A percentile compares a stretch with the other conserved stretches of the same genome.
These are phyloP conservation scores for Dromas ardeola DNA, from an alignment of 2,113 vertebrate genomes.

Conservation along the genomic window DNA sequence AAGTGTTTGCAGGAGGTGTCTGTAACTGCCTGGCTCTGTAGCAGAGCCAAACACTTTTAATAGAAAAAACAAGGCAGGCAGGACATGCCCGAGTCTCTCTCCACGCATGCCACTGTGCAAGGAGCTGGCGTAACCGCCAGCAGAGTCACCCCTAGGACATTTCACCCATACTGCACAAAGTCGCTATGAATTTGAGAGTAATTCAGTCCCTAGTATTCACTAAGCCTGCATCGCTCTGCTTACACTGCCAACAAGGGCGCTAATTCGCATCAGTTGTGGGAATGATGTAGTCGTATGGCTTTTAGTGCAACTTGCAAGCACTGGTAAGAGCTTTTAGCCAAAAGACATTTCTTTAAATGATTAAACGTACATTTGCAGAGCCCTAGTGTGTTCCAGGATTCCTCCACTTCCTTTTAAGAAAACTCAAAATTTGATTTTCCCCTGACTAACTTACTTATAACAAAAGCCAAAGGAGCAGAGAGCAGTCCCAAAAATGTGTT, in stretches of 20 bases:
- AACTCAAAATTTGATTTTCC: slow-evolving; percentile 46
- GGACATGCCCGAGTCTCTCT: background rate
- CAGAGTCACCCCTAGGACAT: background rate
- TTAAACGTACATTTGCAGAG: slow-evolving; percentile 61
- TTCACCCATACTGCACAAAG: background rate
- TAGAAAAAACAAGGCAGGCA: background rate
- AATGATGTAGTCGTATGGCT: background rate
- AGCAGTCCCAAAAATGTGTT: slow-evolving; percentile 61
- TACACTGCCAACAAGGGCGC: slow-evolving; percentile 3
- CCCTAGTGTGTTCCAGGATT: slow-evolving; percentile 53
- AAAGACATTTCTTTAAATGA: slow-evolving; percentile 60
- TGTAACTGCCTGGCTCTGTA: accelerated
- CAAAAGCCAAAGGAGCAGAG: slow-evolving; percentile 55
- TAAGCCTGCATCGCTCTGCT: background rate
- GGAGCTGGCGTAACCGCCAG: background rate
- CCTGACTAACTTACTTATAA: slow-evolving; percentile 46
- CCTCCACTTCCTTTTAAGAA: slow-evolving; percentile 60
- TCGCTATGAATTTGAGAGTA: background rate
- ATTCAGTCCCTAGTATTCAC: background rate
- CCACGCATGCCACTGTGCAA: background rate
- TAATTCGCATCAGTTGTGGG: slow-evolving; percentile 61
- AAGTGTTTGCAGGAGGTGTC: background rate
- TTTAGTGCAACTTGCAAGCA: background rate
- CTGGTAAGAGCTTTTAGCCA: slow-evolving; percentile 50
- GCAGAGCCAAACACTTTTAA: background rate